Evolutionary conservation across 2,888 invertebrate species (phyloP), one percentile per base, ranked within the genome.

Genomic region (Morinoia aosen): DNA sequence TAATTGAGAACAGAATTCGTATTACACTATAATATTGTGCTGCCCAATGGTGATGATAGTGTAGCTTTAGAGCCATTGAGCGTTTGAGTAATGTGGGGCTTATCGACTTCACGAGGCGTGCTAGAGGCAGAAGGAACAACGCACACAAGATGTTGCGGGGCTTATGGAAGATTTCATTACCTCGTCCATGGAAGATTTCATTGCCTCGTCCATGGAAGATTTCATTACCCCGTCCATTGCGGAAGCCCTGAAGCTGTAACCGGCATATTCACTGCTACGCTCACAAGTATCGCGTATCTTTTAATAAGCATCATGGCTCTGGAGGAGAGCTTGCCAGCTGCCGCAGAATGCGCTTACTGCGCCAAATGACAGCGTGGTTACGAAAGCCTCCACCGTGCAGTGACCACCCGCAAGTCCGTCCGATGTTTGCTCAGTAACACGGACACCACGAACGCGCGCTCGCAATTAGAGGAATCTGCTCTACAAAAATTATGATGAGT

Each of bases 401-500:
- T 76, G 93, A 25, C 93, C 93, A 93, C 93, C 93, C 93, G 93
- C 93, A 57, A 93, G 93, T 33, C 57, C 14, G 93, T 5, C 48
- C 93, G 33, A 57, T 93, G 93, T 93, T 93, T 57, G 93, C 33
- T 33, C 93, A 93, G 57, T 25, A 93, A 93, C 93, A n/a, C 33
- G 93, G 40, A 5, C 57, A 57, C 93, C 12, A 57, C 57, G 93
- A 57, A 93, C 93, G 57, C 93, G 57, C 93, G 11, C 93, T 93
- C 33, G 93, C 93, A 93, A 93, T 93, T 93, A 93, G 93, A 56
- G 93, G 93, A 93, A 93, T 93, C 93, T 93, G 93, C 93, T 93
- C 93, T 93, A 93, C 93, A 93, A 93, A 93, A 93, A 56, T 93
- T 93, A 93, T 93, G 93, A 93, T 93, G 93, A 93, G 93, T 93